Evolutionary conservation across 2,797 vertebrate genomes (phyloP).

Genomic region (Etheostoma nigrum): DNA sequence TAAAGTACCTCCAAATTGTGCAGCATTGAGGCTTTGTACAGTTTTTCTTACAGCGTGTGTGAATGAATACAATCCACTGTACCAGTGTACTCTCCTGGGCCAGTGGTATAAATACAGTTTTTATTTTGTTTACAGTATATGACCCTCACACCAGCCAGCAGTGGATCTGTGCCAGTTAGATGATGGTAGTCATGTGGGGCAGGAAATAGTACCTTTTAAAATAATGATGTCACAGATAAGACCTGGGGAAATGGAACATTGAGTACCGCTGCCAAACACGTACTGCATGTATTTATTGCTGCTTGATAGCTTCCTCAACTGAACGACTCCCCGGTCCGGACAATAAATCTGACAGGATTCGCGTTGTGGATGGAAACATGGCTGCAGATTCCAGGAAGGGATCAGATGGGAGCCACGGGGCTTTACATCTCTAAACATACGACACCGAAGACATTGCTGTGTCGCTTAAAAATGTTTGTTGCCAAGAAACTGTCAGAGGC

Average conservation of each 20-base stretch:
- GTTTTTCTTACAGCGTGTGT: not conserved
- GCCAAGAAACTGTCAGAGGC: not conserved
- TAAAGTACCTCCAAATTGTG: too few species aligned
- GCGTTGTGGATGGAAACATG: slow-evolving; percentile 28
- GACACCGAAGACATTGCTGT: not conserved
- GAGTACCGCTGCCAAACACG: slow-evolving; percentile 22
- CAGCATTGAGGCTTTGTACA: not conserved
- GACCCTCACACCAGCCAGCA: not conserved
- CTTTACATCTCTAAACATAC: not conserved
- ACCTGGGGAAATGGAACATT: not conserved
- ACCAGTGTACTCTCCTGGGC: not conserved
- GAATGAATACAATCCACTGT: not conserved
- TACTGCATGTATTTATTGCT: slow-evolving; percentile 32
- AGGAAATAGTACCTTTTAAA: slow-evolving; percentile 32
- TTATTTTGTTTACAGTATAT: slow-evolving; percentile 6
- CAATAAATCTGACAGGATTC: slow-evolving; percentile 5
- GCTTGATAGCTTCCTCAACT: slow-evolving; percentile 5
- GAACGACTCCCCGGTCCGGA: not conserved
- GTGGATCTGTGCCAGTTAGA: slow-evolving; percentile 18
- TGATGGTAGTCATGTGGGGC: slow-evolving; percentile 19
- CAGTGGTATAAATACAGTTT: not conserved
- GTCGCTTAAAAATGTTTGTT: not conserved
- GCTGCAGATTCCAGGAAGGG: slow-evolving; percentile 24
- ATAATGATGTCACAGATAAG: slow-evolving; percentile 42
- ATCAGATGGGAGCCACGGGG: slow-evolving; percentile 3